Conservation (phyloP, 2,797 vertebrate genomes). For the Discoglossus pictus region DNA sequence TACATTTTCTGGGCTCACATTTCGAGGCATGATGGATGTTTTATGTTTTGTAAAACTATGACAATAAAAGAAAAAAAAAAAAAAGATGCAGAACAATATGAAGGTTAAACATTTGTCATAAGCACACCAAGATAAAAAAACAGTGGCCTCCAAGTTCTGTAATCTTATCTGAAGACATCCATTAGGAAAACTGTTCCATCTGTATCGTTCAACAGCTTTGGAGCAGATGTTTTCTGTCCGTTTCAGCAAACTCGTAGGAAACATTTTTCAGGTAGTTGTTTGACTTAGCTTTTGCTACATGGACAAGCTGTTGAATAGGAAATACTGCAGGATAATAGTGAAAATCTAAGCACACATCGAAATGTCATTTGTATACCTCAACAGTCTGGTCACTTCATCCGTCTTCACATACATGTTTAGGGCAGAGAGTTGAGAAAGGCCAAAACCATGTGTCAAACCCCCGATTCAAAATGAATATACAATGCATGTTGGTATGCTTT, state of each 20-base stretch:
- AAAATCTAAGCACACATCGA: neutral
- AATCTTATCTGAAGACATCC: slow-evolving; percentile 37
- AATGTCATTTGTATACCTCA: slow-evolving; percentile 1
- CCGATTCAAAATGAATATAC: neutral
- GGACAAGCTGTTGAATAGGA: slow-evolving; percentile 36
- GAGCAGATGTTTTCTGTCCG: slow-evolving; percentile 41
- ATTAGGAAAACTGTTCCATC: slow-evolving; percentile 41
- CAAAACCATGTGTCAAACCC: neutral
- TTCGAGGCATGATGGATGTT: slow-evolving; percentile 11
- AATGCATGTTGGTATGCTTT: no score
- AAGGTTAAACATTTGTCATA: slow-evolving; percentile 7
- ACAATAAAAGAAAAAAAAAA: slow-evolving; percentile 14
- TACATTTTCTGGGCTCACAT: slow-evolving; percentile 20
- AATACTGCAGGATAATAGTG: neutral
- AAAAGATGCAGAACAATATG: slow-evolving; percentile 17
- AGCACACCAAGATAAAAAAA: slow-evolving; percentile 22
- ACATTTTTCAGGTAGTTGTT: slow-evolving; percentile 39
- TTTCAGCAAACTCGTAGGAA: slow-evolving; percentile 21
- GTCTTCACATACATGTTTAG: neutral
- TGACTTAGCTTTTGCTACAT: slow-evolving; percentile 40
- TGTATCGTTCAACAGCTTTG: slow-evolving; percentile 15
- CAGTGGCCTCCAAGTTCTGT: slow-evolving; percentile 11
- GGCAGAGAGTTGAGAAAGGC: neutral
- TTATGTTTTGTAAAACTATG: slow-evolving; percentile 22
- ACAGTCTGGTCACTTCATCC: neutral